These are phyloP conservation scores for Hymenochirus boettgeri DNA, from an alignment of 2,113 vertebrate genomes.

Conservation along the genomic window DNA sequence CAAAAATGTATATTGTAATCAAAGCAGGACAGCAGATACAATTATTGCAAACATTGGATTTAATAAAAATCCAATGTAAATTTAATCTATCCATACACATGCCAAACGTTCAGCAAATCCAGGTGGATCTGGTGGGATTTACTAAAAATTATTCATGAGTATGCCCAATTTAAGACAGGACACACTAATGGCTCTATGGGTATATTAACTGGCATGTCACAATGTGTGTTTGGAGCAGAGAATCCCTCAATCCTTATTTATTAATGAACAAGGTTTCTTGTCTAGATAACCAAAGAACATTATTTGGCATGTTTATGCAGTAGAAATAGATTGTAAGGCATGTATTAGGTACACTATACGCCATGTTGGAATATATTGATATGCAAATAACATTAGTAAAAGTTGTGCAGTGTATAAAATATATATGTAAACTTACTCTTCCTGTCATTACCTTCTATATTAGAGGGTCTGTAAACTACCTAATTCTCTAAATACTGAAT, in stretches of 20 bases:
- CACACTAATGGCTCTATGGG: no score
- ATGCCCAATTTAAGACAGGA: no score
- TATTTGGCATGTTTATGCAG: not conserved
- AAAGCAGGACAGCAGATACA: no score
- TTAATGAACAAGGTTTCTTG: not conserved
- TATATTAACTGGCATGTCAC: no score
- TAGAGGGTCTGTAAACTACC: slow-evolving; percentile 15
- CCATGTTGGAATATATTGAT: not conserved
- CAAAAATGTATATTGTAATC: no score
- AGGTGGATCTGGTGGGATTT: no score
- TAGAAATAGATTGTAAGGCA: not conserved
- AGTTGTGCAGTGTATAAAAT: slow-evolving; percentile 5
- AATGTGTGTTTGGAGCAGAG: not conserved
- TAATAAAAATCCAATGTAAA: no score
- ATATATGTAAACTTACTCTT: slow-evolving; percentile 20
- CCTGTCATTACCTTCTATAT: not conserved
- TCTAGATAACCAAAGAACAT: not conserved
- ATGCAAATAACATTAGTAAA: not conserved
- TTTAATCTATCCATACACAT: no score
- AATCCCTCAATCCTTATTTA: not conserved
- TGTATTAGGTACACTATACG: slow-evolving; percentile 11
- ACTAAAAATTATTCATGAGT: no score
- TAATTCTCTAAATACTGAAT: not conserved
- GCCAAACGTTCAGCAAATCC: no score
- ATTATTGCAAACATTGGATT: no score